Percentiles rank a stretch among this genome's conserved stretches.
These are phyloP conservation scores for Sigmodon hispidus DNA, from an alignment of 2,113 vertebrate genomes.

Conservation along the genomic window DNA sequence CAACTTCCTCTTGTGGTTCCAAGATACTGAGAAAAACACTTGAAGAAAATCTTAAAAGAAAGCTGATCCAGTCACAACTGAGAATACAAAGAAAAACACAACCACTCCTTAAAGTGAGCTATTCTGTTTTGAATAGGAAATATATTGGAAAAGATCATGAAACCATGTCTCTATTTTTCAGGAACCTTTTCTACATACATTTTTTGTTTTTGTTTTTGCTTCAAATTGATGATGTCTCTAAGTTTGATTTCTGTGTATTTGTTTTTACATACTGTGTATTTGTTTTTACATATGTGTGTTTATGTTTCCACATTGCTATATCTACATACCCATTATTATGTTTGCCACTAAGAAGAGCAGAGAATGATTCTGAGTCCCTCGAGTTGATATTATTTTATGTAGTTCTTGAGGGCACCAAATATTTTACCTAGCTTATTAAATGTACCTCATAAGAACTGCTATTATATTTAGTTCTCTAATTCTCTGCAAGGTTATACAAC, in stretches of 20 bases:
- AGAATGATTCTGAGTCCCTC: slow-evolving; percentile 16
- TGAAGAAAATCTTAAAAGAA: neutral
- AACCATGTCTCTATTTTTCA: slow-evolving; percentile 1
- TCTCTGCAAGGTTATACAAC: neutral
- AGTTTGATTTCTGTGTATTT: neutral
- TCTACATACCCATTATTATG: neutral
- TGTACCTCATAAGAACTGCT: neutral
- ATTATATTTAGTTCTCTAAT: neutral
- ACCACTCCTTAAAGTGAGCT: neutral
- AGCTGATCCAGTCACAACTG: neutral
- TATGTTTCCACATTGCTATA: neutral
- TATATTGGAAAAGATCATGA: slow-evolving; percentile 14
- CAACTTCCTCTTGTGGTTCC: neutral
- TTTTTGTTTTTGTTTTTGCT: slow-evolving; percentile 14
- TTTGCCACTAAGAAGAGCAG: neutral
- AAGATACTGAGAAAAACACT: neutral
- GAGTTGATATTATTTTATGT: neutral
- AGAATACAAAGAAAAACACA: slow-evolving; percentile 7
- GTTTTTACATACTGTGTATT: neutral
- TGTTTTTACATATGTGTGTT: neutral
- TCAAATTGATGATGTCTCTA: slow-evolving; percentile 5
- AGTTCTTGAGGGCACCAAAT: slow-evolving; percentile 11
- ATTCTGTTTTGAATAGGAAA: slow-evolving; percentile 10
- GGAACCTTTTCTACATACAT: slow-evolving; percentile 27
- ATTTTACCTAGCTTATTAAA: neutral